Percentiles rank a stretch among this genome's conserved stretches.
Conservation (phyloP, 2,888 invertebrate species). For the Plebejus argus region DNA sequence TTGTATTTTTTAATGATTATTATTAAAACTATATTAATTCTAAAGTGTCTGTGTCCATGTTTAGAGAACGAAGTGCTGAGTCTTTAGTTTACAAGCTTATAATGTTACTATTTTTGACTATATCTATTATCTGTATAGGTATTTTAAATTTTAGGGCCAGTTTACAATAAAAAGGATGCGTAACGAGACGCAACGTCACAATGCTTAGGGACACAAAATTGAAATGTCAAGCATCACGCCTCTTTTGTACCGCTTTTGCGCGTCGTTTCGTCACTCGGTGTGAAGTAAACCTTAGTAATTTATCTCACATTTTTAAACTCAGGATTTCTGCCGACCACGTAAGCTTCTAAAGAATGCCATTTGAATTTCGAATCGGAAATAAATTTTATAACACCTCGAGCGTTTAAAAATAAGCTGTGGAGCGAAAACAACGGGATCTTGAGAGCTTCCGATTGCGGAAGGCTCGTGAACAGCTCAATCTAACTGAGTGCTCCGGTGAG, state of each 20-base stretch:
- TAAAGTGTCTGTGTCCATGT: no score
- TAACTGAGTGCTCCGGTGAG: conserved; percentile 63
- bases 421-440: conserved; percentile 57
- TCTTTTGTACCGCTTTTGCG: neutral
- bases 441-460: conserved; percentile 59
- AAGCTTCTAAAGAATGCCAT: neutral
- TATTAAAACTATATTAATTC: no score
- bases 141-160: no score
- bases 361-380: conserved; percentile 30
- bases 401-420: conserved; percentile 44
- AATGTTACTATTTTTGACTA: no score
- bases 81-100: no score
- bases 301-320: neutral
- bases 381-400: conserved; percentile 34
- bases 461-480: conserved; percentile 57
- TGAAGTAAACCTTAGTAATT: neutral
- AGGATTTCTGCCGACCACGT: neutral
- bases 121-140: no score
- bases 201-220: no score
- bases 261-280: neutral
- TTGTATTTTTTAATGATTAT: no score
- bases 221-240: neutral
- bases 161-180: no score
- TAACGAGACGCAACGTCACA: no score
- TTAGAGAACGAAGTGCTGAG: no score